phyloP scores from a whole-genome alignment of 30 jellyfish, hydroid and myxozoan genomes.

The Pseudorhiza aurosa region DNA sequence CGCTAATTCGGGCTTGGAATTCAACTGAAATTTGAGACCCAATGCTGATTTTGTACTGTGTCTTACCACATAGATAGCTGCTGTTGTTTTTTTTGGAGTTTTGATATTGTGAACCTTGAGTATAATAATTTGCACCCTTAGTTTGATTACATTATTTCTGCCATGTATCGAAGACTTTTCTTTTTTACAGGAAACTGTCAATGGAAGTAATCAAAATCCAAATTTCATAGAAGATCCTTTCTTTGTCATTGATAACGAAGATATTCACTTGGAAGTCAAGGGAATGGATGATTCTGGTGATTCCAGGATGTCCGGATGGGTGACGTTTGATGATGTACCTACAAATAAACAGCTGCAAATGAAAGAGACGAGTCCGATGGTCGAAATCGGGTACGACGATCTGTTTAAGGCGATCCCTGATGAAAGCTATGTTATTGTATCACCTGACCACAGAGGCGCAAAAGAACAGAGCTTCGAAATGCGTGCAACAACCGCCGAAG shows the following conservation, averaged over 20 bases:
- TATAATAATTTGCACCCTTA: too few relatives aligned
- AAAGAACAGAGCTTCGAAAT: background rate
- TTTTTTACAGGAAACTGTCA: background rate
- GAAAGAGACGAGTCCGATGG: constrained; percentile 16
- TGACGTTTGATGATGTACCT: constrained; percentile 26
- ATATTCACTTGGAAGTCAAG: constrained; percentile 5
- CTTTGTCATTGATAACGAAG: constrained; percentile 20
- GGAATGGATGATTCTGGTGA: background rate
- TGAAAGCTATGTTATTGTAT: constrained; percentile 29
- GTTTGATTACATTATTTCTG: too few relatives aligned
- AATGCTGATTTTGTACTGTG: too few relatives aligned
- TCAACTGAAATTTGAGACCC: too few relatives aligned
- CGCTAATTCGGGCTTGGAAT: too few relatives aligned
- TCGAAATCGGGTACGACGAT: constrained; percentile 41
- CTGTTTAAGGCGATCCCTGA: background rate
- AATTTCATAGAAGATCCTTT: constrained; percentile 39
- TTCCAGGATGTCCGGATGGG: constrained; percentile 20
- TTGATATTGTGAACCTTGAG: too few relatives aligned
- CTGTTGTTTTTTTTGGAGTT: too few relatives aligned
- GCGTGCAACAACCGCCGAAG: background rate
- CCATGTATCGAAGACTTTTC: too few relatives aligned
- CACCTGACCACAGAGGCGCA: constrained; percentile 15
- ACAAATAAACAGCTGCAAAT: background rate
- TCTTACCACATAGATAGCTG: too few relatives aligned
- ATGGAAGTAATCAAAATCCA: background rate